Percentiles rank a stretch among this genome's conserved stretches.
Conservation (phyloP, 2,113 vertebrate genomes). For the Cynoglossus semilaevis region DNA sequence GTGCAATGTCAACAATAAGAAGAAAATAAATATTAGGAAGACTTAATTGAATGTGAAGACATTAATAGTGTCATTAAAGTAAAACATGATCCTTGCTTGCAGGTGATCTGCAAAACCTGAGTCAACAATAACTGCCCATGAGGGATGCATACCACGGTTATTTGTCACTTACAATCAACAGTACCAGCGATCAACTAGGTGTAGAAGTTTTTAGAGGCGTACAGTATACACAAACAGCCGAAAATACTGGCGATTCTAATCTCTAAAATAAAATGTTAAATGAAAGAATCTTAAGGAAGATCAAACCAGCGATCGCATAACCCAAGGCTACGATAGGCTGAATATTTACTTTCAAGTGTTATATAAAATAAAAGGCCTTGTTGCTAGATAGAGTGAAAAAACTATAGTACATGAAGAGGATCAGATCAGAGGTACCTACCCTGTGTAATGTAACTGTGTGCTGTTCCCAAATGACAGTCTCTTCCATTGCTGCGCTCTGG, state of each 20-base stretch:
- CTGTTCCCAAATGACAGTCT: conserved; percentile 99
- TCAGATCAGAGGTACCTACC: conserved; percentile 76
- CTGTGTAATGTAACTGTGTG: conserved; percentile 99
- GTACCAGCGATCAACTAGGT: not conserved
- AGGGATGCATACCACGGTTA: not conserved
- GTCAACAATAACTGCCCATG: not conserved
- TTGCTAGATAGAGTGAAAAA: not conserved
- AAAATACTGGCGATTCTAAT: too few relatives aligned
- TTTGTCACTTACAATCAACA: not conserved
- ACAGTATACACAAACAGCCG: too few relatives aligned
- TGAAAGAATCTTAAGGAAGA: too few relatives aligned
- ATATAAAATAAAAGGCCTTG: not conserved
- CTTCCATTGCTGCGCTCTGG: conserved; percentile 97
- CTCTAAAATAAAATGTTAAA: too few relatives aligned
- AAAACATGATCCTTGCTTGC: not conserved
- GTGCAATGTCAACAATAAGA: not conserved
- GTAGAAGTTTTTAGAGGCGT: not conserved
- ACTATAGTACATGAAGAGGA: conserved; percentile 34
- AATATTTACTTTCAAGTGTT: not conserved
- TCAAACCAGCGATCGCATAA: too few relatives aligned
- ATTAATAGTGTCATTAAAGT: not conserved
- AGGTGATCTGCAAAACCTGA: not conserved
- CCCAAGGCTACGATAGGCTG: too few relatives aligned
- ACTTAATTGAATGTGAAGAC: not conserved
- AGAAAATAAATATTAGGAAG: not conserved